Conservation (phyloP, 2,797 vertebrate species). For the Megalops cyprinoides region DNA sequence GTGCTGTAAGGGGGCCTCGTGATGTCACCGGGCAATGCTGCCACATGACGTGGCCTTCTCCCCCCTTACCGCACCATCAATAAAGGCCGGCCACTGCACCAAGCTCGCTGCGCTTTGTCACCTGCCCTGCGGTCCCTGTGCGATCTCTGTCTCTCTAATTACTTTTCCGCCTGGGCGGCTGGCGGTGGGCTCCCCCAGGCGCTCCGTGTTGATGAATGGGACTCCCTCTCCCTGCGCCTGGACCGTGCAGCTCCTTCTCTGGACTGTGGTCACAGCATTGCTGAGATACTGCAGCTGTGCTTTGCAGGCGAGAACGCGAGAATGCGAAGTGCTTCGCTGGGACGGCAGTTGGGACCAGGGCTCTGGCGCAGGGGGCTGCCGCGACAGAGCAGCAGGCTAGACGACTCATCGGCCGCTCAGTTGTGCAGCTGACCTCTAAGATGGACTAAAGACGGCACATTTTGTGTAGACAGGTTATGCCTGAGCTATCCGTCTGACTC, state of each 20-base stretch:
- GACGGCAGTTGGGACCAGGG: not conserved
- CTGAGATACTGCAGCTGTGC: not conserved
- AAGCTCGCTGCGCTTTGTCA: not conserved
- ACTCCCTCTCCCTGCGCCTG: not conserved
- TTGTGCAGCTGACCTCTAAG: no score
- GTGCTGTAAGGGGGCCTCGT: not conserved
- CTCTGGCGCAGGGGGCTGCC: not conserved
- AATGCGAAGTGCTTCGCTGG: no score
- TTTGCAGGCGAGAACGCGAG: no score
- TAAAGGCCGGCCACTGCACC: conserved; percentile 13
- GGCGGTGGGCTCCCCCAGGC: not conserved
- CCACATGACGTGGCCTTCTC: not conserved
- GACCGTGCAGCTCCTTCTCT: no score
- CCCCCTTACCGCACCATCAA: not conserved
- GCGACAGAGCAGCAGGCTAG: not conserved
- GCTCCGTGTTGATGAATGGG: conserved; percentile 3
- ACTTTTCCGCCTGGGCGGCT: conserved; percentile 21
- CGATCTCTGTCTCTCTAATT: conserved; percentile 26
- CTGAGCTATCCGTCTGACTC: no score
- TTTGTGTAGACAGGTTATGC: no score
- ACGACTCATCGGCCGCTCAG: no score
- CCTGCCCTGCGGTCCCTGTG: conserved; percentile 22
- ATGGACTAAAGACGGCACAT: no score
- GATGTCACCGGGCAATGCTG: not conserved
- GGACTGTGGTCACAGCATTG: not conserved